These are phyloP conservation scores for Kryptolebias marmoratus DNA, from an alignment of 2,113 vertebrate species.

Conservation along the genomic window DNA sequence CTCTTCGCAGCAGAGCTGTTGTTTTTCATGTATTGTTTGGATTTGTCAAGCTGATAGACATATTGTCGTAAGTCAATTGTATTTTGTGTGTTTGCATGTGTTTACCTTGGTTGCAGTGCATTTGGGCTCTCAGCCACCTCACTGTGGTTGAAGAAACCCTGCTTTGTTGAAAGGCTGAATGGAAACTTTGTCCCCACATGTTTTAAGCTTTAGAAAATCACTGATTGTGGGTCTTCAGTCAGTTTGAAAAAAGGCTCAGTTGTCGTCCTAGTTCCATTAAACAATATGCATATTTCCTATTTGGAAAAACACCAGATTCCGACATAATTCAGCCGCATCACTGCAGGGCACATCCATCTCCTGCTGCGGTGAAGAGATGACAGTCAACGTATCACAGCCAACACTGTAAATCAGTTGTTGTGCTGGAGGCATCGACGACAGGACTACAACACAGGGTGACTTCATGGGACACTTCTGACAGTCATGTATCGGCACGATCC, in stretches of 20 bases:
- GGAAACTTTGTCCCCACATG: no score
- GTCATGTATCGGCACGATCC: slow-evolving; percentile 25
- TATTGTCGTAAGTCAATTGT: no score
- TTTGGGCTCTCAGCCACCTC: background rate
- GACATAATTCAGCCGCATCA: background rate
- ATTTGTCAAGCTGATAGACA: no score
- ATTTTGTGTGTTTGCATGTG: background rate
- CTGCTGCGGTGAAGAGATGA: background rate
- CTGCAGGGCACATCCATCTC: background rate
- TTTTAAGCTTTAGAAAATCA: background rate
- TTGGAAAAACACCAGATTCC: background rate
- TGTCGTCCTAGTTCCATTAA: background rate
- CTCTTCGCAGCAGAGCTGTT: no score
- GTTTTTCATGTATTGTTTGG: no score
- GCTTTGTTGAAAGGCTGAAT: background rate
- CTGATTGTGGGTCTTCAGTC: background rate
- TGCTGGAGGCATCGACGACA: background rate
- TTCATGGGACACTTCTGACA: background rate
- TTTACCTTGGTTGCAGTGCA: background rate
- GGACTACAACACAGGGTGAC: background rate
- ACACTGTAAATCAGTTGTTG: slow-evolving; percentile 5
- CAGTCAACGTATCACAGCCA: slow-evolving; percentile 11
- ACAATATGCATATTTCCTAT: background rate
- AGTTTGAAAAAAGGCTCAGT: background rate
- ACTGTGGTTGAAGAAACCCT: background rate